Base-by-base conservation (phyloP, 2,888 invertebrate species). In the Heteromurus nitidus region DNA sequence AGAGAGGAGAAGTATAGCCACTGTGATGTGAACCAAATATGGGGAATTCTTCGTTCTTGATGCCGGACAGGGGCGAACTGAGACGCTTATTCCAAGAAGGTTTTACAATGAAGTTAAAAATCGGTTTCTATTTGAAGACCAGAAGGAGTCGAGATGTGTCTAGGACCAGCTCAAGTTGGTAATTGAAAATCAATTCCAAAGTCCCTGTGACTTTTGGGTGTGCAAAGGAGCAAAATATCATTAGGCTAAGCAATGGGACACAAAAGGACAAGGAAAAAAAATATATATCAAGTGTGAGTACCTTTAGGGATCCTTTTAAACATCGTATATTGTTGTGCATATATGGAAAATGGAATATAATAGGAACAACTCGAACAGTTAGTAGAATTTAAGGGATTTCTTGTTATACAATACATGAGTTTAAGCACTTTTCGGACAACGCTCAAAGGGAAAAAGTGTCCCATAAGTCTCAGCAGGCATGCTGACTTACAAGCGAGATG, bases 381-480 rank as follows among this genome's bases (percentile, higher is more conserved):
- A 64, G 44, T 60, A 76, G 76, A 58, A 60, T 76, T 68, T 68
- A 58, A n/a, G 16, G 50, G 68, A 68, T 68, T 58, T 53, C 42
- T 18, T 13, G 36, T 30, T 55, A 55, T 36, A 55, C 22, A 69
- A 30, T 50, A 70, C 70, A 64, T 42, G 42, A 28, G 50, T 79
- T 79, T 70, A 64, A 70, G 30, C 64, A 79, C 64, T 70, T 77
- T 79, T 79, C 77, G 77, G 77, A 79, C 22, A 36, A 28, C 30
- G 20, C 62, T 79, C 77, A 79, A 79, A 79, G 70, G 69, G n/a
- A 47, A n/a, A 79, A 79, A 79, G 77, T 79, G 77, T 79, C 77
- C 77, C 77, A 79, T 79, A 79, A 79, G 77, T 79, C 77, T 79
- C 77, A 79, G 77, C 77, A 36, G 62, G 77, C 70, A 70, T 79